Percentiles rank a stretch among this genome's conserved stretches.
Evolutionary conservation across 2,797 vertebrate genomes (phyloP).

Genomic region (Ceryle rudis): DNA sequence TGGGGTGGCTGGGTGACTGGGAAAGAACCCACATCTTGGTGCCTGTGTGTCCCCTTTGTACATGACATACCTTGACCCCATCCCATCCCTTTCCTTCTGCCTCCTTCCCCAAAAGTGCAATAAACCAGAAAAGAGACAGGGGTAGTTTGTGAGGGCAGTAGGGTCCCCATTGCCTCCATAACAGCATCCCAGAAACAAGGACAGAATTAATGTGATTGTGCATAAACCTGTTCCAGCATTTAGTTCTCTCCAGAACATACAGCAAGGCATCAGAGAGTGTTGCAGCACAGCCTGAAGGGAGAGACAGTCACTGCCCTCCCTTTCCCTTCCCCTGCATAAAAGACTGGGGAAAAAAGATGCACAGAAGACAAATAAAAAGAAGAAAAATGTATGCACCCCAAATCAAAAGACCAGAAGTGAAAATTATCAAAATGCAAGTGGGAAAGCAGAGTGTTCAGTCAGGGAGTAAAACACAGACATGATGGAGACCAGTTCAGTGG

Average conservation of each 20-base stretch:
- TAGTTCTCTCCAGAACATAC: background rate
- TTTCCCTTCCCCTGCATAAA: background rate
- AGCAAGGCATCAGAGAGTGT: background rate
- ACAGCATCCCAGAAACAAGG: background rate
- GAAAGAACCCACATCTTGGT: background rate
- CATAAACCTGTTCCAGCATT: background rate
- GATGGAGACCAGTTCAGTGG: background rate
- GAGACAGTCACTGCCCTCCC: background rate
- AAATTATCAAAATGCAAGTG: background rate
- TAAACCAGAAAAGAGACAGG: background rate
- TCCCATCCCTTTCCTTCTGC: background rate
- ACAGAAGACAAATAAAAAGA: background rate
- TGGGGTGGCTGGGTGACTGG: background rate
- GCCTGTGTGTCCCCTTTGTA: background rate
- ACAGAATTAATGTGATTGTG: background rate
- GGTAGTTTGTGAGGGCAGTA: background rate
- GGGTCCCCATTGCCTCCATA: background rate
- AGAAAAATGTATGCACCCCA: background rate
- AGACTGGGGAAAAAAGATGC: background rate
- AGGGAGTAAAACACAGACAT: background rate
- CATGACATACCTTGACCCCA: background rate
- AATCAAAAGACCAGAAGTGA: background rate
- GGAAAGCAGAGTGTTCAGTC: background rate
- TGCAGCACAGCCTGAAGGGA: background rate
- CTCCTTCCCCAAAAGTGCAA: background rate